Percentiles rank a stretch among this genome's conserved stretches.
phyloP scores from a whole-genome alignment of 2,888 invertebrate genomes.

The Azorinus chamasolen region DNA sequence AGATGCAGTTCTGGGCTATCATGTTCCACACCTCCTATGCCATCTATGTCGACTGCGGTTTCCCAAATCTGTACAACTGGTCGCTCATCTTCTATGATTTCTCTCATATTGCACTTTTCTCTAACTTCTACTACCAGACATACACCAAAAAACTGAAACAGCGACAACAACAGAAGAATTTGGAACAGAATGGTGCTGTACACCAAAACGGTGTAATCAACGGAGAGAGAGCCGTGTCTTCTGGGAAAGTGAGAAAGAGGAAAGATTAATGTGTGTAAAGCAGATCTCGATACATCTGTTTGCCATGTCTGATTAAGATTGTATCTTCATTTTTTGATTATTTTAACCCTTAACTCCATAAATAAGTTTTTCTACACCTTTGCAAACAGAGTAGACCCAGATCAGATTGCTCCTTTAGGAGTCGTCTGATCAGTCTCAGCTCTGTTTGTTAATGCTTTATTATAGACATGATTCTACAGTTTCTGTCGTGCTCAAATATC shows the following conservation, averaged over 20 bases:
- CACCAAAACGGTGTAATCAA: slow-evolving; percentile 4
- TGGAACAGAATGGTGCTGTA: slow-evolving; percentile 28
- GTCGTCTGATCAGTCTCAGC: too few relatives aligned
- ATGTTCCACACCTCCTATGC: slow-evolving; percentile 86
- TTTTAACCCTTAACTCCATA: too few relatives aligned
- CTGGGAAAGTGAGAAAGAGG: slow-evolving; percentile 9
- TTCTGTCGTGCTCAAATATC: too few relatives aligned
- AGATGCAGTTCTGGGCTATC: slow-evolving; percentile 85
- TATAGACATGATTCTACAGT: too few relatives aligned
- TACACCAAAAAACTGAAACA: slow-evolving; percentile 73
- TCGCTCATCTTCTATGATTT: slow-evolving; percentile 78
- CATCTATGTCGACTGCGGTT: slow-evolving; percentile 76
- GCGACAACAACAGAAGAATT: slow-evolving; percentile 28
- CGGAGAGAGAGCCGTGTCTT: neutral
- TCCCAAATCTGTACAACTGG: slow-evolving; percentile 77
- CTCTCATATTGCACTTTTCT: slow-evolving; percentile 82
- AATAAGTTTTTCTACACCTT: too few relatives aligned
- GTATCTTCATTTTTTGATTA: too few relatives aligned
- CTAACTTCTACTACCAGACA: slow-evolving; percentile 84
- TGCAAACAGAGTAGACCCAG: too few relatives aligned
- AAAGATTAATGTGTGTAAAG: slow-evolving; percentile 24
- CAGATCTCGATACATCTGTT: too few relatives aligned
- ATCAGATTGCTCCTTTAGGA: too few relatives aligned
- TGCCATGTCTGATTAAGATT: too few relatives aligned
- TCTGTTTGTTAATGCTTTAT: too few relatives aligned